Evolutionary conservation across 1,140 invertebrate species (phyloP), one percentile per base, ranked within the genome.

Genomic region (Mercenaria mercenaria): DNA sequence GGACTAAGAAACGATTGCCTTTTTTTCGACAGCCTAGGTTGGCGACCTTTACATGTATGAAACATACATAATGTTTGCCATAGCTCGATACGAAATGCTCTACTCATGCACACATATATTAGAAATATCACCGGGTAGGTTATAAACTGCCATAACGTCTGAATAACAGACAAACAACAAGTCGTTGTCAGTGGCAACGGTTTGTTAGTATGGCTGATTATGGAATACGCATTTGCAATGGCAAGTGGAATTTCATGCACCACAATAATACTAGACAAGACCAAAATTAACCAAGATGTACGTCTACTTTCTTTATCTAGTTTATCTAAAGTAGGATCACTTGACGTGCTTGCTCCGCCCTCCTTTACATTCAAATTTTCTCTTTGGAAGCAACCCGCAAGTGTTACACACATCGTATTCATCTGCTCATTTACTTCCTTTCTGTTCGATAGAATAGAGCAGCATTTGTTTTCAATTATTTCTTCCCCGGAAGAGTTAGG

Each of bases 121-220:
- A 87, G 50, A 61, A 87, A 87, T 23, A 77, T 87, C 0, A 39
- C 26, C 10, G 84, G 84, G 41, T 87, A 87, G 13, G 52, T 87
- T 15, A 77, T 32, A 34, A 72, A 77, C 34, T 87, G 84, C 43
- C 82, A 67, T 37, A 85, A 26, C 26, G 26, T 10, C 20, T 43
- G 2, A 13, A 76, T 34, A 26, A 77, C 43, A 10, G 47, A 61
- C 0, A 52, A 47, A 77, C 84, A 87, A 77, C 84, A 76, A 32
- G 67, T 67, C 13, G 10, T 43, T 1, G 23, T 41, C 23, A 87
- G 15, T 18, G 84, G 69, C 13, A 87, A 41, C 1, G 84, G 34
- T 20, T 29, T 47, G 29, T 52, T 23, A 13, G 56, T n/a, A 64
- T 87, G 72, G 18, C 26, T 47, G 11, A 41, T 47, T 39, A 82